Evolutionary conservation across 1,140 invertebrate species (phyloP).

Genomic region (Panulirus ornatus): DNA sequence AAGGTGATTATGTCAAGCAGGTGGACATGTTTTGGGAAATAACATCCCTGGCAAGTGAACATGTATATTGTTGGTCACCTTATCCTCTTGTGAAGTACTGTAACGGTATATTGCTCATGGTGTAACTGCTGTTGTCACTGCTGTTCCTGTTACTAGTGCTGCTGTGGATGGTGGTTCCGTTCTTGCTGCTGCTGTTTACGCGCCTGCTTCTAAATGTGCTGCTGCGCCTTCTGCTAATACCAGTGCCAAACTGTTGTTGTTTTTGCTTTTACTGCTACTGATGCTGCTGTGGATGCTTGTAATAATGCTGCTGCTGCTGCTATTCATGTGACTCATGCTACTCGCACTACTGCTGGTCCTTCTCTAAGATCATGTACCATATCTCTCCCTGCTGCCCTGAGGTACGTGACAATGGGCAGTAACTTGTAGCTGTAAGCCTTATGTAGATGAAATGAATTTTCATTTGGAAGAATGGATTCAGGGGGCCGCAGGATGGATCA

Average conservation of each 20-base stretch:
- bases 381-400: neutral
- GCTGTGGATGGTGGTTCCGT: neutral
- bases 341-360: neutral
- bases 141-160: conserved; percentile 4
- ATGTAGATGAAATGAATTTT: too few species aligned
- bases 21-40: too few species aligned
- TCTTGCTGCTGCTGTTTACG: neutral
- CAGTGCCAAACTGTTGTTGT: neutral
- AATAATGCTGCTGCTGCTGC: conserved; percentile 16
- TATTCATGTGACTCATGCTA: conserved; percentile 18
- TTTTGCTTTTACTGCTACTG: neutral
- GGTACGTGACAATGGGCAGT: too few species aligned
- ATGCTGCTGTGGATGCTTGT: neutral
- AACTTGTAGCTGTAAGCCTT: too few species aligned
- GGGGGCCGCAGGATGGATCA: too few species aligned
- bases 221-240: neutral
- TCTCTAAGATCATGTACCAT: neutral
- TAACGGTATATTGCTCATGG: neutral
- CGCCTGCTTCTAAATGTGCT: conserved; percentile 7
- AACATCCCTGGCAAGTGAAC: too few species aligned
- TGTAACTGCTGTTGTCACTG: neutral
- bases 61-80: too few species aligned
- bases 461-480: too few species aligned
- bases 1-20: too few species aligned
- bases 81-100: too few species aligned